Percentiles rank a stretch among this genome's conserved stretches.
These are phyloP conservation scores for Smittia sp. DNA, from an alignment of 2,888 invertebrate genomes.

Conservation along the genomic window DNA sequence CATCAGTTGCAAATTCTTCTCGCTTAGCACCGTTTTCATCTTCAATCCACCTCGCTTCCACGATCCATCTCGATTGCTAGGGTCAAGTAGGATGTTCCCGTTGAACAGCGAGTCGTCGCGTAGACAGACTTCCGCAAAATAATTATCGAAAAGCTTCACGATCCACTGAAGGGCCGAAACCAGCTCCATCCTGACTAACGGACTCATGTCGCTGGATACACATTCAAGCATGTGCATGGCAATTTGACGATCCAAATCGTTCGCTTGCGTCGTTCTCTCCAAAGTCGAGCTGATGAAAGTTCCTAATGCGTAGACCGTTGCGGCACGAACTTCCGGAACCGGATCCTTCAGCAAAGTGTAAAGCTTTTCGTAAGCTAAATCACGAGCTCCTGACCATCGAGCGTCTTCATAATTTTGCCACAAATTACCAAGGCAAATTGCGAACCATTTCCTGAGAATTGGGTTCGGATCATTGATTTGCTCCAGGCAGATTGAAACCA, in stretches of 20 bases:
- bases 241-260: constrained; percentile 89
- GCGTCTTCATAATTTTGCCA: constrained; percentile 89
- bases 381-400: constrained; percentile 92
- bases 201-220: constrained; percentile 78
- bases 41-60: background rate
- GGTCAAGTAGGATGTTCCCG: background rate
- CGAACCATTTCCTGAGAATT: constrained; percentile 80
- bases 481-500: constrained; percentile 89
- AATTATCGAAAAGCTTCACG: constrained; percentile 77
- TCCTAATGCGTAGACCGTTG: constrained; percentile 91
- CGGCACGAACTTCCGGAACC: constrained; percentile 88
- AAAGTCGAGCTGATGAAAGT: constrained; percentile 84
- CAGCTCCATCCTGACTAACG: constrained; percentile 82
- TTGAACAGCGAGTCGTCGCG: constrained; percentile 54
- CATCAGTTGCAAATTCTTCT: constrained; percentile 68
- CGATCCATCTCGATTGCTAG: background rate
- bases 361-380: constrained; percentile 94
- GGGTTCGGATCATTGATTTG: constrained; percentile 72
- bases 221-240: constrained; percentile 81
- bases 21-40: constrained; percentile 67
- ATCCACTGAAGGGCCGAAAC: constrained; percentile 84
- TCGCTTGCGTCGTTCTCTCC: constrained; percentile 87
- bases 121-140: constrained; percentile 75
- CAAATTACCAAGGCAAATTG: constrained; percentile 83
- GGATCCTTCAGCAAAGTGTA: constrained; percentile 75